Base-by-base conservation (phyloP, 2,888 invertebrate genomes). In the Melanchra persicariae region DNA sequence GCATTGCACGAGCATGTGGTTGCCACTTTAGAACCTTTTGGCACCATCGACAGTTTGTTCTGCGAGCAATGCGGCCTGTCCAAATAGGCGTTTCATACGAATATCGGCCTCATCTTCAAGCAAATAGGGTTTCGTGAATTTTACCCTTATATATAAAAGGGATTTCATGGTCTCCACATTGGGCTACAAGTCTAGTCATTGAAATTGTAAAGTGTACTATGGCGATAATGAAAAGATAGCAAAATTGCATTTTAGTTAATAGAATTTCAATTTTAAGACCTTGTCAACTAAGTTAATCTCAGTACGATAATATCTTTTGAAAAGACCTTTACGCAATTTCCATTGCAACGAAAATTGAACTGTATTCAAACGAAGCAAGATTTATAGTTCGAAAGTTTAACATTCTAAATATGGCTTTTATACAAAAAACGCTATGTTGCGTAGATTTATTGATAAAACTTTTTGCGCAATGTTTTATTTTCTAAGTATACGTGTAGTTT, bases 401-500 rank as follows among this genome's bases (percentile, higher is more conserved):
- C 12, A 57, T 47, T 59, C 9, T 22, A 17, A 30, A 61, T n/a
- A 24, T 40, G 10, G 12, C 3, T n/a, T 26, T 22, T n/a, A 52
- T n/a, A 24, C 8, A 19, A 15, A 55, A 24, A 24, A 9, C 74
- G 17, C 30, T 24, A 57, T 8, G 17, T 1, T 24, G n/a, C 43
- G 43, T 60, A 10, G 19, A 45, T 37, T 37, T 17, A 60, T 75
- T 55, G 65, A 61, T 67, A 71, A 57, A 60, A 24, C 1, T 30
- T 65, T 22, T 22, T 34, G 43, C 30, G 24, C 26, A 57, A 58
- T 37, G 30, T 77, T 66, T 70, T 80, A 71, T 71, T 60, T 49
- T 61, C 24, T 9, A 24, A 47, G 51, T 45, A 51, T 49, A 67
- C 62, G 8, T 15, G 34, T 70, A 12, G 37, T 40, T 62, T 24